Conservation (phyloP, 2,113 vertebrate species). For the Rutilus rutilus region DNA sequence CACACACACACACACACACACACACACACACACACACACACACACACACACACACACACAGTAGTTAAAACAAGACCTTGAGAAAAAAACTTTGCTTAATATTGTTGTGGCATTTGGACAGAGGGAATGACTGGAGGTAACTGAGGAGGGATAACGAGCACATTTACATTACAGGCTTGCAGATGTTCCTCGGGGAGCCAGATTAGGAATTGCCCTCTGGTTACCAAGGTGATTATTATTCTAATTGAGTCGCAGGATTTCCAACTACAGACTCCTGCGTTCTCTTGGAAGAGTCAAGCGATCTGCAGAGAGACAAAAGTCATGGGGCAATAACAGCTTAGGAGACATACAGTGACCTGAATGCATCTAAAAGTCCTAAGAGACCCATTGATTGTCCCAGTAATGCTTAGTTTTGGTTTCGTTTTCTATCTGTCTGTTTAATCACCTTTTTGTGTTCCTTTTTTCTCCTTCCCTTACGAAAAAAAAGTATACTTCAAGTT, state of each 20-base stretch:
- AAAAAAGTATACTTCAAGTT: no score
- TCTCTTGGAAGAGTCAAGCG: slow-evolving; percentile 26
- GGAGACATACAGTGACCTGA: neutral
- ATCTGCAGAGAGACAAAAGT: slow-evolving; percentile 17
- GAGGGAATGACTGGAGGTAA: slow-evolving; percentile 38
- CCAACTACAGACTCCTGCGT: slow-evolving; percentile 31
- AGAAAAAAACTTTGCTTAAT: slow-evolving; percentile 19
- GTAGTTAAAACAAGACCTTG: neutral
- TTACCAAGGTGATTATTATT: slow-evolving; percentile 59
- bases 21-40: neutral
- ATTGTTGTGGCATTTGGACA: slow-evolving; percentile 41
- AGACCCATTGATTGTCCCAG: no score
- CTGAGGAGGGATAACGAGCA: slow-evolving; percentile 51
- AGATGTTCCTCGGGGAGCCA: slow-evolving; percentile 50
- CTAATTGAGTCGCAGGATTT: slow-evolving; percentile 47
- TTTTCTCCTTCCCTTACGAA: no score
- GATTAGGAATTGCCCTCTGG: slow-evolving; percentile 61
- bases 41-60: neutral
- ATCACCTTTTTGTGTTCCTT: no score
- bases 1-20: neutral
- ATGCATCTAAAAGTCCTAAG: neutral
- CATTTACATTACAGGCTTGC: slow-evolving; percentile 57
- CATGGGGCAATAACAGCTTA: slow-evolving; percentile 32
- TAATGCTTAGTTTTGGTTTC: no score
- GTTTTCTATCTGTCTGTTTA: no score